Evolutionary conservation across 2,797 vertebrate genomes (phyloP), one percentile per base, ranked within the genome.

Genomic region (Percopsis omiscomaycus): DNA sequence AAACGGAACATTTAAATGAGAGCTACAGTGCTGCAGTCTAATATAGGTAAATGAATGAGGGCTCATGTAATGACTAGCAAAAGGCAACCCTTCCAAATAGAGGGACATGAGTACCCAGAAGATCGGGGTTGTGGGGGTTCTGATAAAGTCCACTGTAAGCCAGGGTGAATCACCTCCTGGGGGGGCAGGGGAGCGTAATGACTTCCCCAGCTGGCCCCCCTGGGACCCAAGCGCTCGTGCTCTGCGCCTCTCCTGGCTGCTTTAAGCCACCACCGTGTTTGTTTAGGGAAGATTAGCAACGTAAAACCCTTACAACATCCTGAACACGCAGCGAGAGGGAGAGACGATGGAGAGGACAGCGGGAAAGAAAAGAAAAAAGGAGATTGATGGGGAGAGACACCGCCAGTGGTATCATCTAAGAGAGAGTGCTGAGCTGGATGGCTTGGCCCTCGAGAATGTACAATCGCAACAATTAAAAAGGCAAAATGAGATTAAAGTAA

Each of bases 261-360:
- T 87, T 89, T 89, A 89, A 87, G 84, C 69, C 84, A 74, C 75
- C 75, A 64, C 65, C 44, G 15, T 88, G 90, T 92, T 94, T 93
- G 89, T 93, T 93, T 93, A 89, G 87, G 87, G 67, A 89, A 92
- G 91, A 93, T 93, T 93, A 93, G 90, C 86, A 89, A 89, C 84
- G 88, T 93, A 92, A 93, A 92, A 89, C 83, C 91, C 88, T 88
- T 89, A 91, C 87, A 89, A 90, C 90, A 90, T 89, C 91, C 91
- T 90, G 90, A 87, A 91, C 88, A 87, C 64, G 74, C 88, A 88
- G 88, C 64, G 29, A 69, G 68, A 82, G 77, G 79, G 73, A 84
- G 79, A 74, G 66, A 29, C 61, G 47, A 68, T 75, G 75, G 71
- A 82, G 76, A 61, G 59, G 77, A 83, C 69, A 62, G 74, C 62